Evolutionary conservation across 2,113 vertebrate genomes (phyloP).

Genomic region (Pristiophorus japonicus): DNA sequence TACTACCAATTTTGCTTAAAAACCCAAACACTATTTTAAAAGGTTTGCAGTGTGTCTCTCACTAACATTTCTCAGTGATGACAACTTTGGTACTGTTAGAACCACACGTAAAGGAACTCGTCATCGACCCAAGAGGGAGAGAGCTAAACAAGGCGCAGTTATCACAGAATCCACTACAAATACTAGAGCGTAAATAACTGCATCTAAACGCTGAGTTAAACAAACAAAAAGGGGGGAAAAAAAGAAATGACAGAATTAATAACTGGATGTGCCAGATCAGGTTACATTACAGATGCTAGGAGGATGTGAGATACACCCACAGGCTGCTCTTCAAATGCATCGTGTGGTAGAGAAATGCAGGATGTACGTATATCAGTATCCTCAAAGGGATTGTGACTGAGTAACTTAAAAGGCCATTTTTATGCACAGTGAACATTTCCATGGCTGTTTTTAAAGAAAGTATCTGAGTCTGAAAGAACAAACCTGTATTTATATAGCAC

Average conservation of each 20-base stretch:
- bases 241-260: neutral
- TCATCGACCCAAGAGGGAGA: too few species aligned
- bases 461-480: neutral
- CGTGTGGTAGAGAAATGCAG: constrained; percentile 5
- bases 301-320: constrained; percentile 22
- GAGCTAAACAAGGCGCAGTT: too few species aligned
- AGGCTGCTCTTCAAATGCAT: neutral
- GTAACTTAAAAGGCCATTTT: too few species aligned
- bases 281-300: neutral
- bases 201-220: neutral
- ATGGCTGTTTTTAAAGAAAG: neutral
- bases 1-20: too few species aligned
- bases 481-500: neutral
- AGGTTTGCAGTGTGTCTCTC: too few species aligned
- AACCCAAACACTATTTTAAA: too few species aligned
- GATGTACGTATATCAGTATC: constrained; percentile 12
- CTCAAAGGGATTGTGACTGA: neutral
- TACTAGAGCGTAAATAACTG: too few species aligned
- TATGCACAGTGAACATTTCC: too few species aligned
- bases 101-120: too few species aligned
- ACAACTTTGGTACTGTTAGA: too few species aligned
- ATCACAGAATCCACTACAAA: too few species aligned
- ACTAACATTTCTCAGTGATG: too few species aligned
- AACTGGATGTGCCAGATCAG: neutral
- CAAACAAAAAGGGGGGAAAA: neutral